These are phyloP conservation scores for Zoroaster sp. DNA, from an alignment of 53 echinoderm and acorn worm species.

Conservation along the genomic window DNA sequence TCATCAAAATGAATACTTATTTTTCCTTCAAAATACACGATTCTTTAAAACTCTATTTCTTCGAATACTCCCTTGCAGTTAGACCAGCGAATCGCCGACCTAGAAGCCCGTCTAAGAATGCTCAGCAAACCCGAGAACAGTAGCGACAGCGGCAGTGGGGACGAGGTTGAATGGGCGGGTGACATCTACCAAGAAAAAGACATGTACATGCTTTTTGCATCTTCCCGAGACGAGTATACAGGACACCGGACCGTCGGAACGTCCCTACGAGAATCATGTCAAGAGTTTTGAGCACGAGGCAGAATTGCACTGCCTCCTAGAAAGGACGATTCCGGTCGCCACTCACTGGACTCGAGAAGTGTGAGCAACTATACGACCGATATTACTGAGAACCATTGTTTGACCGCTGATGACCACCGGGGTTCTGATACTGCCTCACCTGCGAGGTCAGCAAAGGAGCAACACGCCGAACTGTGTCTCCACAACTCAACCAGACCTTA, in stretches of 20 bases:
- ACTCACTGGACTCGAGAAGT: slow-evolving; percentile 56
- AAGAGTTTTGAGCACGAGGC: slow-evolving; percentile 47
- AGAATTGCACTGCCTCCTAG: slow-evolving; percentile 40
- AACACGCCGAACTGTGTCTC: slow-evolving; percentile 49
- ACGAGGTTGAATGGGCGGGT: slow-evolving; percentile 38
- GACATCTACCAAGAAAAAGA: slow-evolving; percentile 50
- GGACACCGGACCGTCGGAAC: slow-evolving; percentile 63
- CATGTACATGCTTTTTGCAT: slow-evolving; percentile 84
- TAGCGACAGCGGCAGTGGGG: slow-evolving; percentile 42
- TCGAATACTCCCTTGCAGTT: slow-evolving; percentile 55
- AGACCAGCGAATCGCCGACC: slow-evolving; percentile 85
- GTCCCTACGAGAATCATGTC: slow-evolving; percentile 28
- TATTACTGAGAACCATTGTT: slow-evolving; percentile 10
- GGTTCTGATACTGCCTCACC: slow-evolving; percentile 25
- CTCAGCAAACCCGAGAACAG: slow-evolving; percentile 62
- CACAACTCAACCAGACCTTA: slow-evolving; percentile 24
- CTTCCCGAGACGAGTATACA: slow-evolving; percentile 91
- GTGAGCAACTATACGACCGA: slow-evolving; percentile 42
- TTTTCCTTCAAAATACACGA: neutral
- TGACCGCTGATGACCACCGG: neutral
- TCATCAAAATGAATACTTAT: too few species aligned
- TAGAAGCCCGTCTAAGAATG: slow-evolving; percentile 75
- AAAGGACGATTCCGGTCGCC: slow-evolving; percentile 66
- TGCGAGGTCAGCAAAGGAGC: slow-evolving; percentile 26
- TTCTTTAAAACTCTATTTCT: neutral